These are phyloP conservation scores for Scaptodrosophila lebanonensis DNA, from an alignment of 1,140 invertebrate genomes.

Conservation along the genomic window DNA sequence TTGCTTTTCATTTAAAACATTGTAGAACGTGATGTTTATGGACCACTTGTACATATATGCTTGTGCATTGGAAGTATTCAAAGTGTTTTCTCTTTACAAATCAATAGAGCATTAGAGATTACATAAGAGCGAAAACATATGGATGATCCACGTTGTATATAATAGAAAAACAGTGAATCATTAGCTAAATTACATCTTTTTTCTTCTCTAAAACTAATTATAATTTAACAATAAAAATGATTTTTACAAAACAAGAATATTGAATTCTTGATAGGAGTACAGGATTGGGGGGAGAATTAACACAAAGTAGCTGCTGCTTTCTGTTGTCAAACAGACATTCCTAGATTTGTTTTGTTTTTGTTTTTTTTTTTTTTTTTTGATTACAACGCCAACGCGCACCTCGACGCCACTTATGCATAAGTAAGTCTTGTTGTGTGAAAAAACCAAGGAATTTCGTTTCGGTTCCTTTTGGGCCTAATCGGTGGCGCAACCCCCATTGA, in stretches of 20 bases:
- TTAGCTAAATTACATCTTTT: slow-evolving; percentile 65
- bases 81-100: too few relatives aligned
- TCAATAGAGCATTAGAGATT: too few relatives aligned
- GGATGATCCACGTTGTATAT: too few relatives aligned
- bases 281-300: too few relatives aligned
- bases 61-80: too few relatives aligned
- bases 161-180: too few relatives aligned
- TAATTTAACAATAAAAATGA: slow-evolving; percentile 65
- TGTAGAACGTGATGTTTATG: too few relatives aligned
- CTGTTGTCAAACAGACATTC: not conserved
- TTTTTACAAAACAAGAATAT: slow-evolving; percentile 67
- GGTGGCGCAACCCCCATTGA: slow-evolving; percentile 3
- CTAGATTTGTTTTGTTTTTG: slow-evolving; percentile 1
- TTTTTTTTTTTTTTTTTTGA: slow-evolving; percentile 12
- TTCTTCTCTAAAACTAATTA: slow-evolving; percentile 45
- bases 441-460: slow-evolving; percentile 15
- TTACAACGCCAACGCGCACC: slow-evolving; percentile 14
- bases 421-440: slow-evolving; percentile 74
- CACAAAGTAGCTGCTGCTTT: not conserved
- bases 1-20: too few relatives aligned
- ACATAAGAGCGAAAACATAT: too few relatives aligned
- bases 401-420: slow-evolving; percentile 52
- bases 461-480: slow-evolving; percentile 1
- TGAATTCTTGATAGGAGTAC: too few relatives aligned
- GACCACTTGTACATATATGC: too few relatives aligned